A percentile compares a stretch with the other conserved stretches of the same genome.
phyloP scores from a whole-genome alignment of 2,113 vertebrate species.

The Bambusicola thoracicus region DNA sequence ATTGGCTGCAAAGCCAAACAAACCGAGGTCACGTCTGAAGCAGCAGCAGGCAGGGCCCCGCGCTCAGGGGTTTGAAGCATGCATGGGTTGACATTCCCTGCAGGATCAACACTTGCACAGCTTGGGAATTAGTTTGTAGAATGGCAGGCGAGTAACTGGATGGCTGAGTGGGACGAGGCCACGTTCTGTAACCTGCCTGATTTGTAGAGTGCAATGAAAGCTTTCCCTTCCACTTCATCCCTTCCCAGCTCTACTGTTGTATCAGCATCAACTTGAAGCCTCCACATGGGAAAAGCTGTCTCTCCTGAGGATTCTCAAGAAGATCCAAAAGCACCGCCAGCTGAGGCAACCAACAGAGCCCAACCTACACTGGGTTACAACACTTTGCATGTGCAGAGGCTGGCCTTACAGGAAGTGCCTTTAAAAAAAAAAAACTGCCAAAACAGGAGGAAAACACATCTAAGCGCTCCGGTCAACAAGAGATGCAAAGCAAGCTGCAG shows the following conservation, averaged over 20 bases:
- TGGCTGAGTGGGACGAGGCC: background rate
- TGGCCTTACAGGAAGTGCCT: background rate
- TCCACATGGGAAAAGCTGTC: background rate
- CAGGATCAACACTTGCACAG: background rate
- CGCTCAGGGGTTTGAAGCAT: background rate
- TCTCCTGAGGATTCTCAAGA: background rate
- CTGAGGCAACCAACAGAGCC: background rate
- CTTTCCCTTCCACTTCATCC: background rate
- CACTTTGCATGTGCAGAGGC: background rate
- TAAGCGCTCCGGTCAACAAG: background rate
- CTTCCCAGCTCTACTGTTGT: too few species aligned
- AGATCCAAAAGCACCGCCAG: background rate
- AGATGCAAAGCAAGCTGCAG: background rate
- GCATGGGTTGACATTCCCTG: background rate
- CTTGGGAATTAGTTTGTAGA: background rate
- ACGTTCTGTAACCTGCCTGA: background rate
- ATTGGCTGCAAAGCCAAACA: fast-evolving
- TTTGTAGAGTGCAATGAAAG: background rate
- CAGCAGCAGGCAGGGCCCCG: background rate
- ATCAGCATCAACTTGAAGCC: background rate
- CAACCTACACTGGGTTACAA: fast-evolving
- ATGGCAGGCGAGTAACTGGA: background rate
- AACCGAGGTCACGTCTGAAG: background rate
- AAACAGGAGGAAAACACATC: background rate
- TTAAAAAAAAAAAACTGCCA: background rate